Conservation (phyloP, 2,113 vertebrate species). For the Nestor notabilis region DNA sequence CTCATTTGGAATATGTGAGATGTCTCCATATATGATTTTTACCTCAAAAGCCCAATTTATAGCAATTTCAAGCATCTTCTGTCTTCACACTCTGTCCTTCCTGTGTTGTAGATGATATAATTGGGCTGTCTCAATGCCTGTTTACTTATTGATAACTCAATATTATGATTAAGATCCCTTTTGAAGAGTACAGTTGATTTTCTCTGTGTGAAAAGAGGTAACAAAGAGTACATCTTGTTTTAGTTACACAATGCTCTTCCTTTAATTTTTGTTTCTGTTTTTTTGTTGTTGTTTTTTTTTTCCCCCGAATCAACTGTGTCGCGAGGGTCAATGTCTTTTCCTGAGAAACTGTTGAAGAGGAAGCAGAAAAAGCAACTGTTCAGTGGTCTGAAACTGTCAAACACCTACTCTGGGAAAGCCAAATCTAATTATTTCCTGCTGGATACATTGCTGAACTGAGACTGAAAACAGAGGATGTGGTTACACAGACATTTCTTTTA, state of each 20-base stretch:
- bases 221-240: neutral
- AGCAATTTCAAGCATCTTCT: neutral
- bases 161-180: neutral
- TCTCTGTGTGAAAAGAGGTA: neutral
- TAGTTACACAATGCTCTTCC: neutral
- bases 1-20: neutral
- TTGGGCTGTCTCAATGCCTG: neutral
- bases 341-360: slow-evolving; percentile 43
- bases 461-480: slow-evolving; percentile 58
- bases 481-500: slow-evolving; percentile 22
- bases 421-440: slow-evolving; percentile 60
- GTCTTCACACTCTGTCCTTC: neutral
- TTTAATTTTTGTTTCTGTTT: neutral
- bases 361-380: slow-evolving; percentile 45
- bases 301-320: neutral
- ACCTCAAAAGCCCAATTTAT: neutral
- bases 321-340: slow-evolving; percentile 1
- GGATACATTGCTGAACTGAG: slow-evolving; percentile 29
- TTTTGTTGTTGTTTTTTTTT: neutral
- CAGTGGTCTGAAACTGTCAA: neutral
- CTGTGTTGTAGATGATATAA: neutral
- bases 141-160: slow-evolving; percentile 13
- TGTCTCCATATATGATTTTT: neutral
- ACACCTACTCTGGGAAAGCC: slow-evolving; percentile 49
- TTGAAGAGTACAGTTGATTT: neutral